phyloP scores from a whole-genome alignment of 37 sponge, comb jelly and placozoan genomes.

The Aphrocallistes beatrix region DNA sequence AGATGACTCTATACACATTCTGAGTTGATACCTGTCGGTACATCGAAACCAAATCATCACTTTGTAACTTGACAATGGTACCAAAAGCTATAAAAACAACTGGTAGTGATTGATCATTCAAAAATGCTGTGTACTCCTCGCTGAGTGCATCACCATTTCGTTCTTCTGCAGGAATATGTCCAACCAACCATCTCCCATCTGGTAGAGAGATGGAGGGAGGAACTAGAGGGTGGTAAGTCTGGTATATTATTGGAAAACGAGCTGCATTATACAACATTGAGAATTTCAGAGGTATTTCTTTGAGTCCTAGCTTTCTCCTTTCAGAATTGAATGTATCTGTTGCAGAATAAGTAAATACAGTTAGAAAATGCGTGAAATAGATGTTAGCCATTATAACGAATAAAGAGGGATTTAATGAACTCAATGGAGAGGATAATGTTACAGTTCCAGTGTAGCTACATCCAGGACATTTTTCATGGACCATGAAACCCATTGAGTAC shows the following conservation, averaged over 20 bases:
- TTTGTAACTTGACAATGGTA: not conserved
- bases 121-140: not conserved
- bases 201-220: not conserved
- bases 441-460: not conserved
- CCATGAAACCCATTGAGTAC: not conserved
- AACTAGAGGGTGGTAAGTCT: not conserved
- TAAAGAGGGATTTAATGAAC: not conserved
- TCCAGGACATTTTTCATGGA: not conserved
- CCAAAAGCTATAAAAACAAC: not conserved
- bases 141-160: not conserved
- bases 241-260: not conserved
- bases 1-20: not conserved
- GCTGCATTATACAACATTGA: not conserved
- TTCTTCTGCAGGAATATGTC: not conserved
- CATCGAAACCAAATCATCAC: not conserved
- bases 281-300: not conserved
- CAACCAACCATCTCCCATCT: not conserved
- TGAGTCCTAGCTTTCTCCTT: not conserved
- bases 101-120: not conserved
- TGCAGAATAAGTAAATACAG: not conserved
- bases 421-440: not conserved
- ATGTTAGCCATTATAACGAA: not conserved
- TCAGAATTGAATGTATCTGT: not conserved
- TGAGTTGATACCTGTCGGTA: not conserved
- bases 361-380: not conserved